Conservation (phyloP, 2,888 invertebrate genomes). For the Flexamia atlantica region DNA sequence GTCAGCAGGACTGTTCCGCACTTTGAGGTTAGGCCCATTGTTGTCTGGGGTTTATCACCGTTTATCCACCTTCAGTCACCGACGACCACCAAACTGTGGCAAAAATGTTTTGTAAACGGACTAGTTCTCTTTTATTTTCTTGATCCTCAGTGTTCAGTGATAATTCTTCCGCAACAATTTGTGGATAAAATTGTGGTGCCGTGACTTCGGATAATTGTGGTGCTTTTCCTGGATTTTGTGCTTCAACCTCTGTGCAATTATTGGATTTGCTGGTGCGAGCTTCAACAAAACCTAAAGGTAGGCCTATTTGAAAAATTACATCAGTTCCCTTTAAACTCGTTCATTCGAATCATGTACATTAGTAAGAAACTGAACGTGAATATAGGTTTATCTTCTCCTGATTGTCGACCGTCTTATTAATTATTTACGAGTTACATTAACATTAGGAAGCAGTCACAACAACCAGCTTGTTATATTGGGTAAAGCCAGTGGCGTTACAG, state of each 20-base stretch:
- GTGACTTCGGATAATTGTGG: constrained; percentile 35
- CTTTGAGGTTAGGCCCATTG: constrained; percentile 57
- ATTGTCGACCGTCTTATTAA: too few relatives aligned
- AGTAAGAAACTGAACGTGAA: too few relatives aligned
- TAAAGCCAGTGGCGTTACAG: too few relatives aligned
- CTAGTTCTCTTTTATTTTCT: constrained; percentile 33
- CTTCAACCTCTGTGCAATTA: constrained; percentile 11
- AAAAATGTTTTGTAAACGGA: constrained; percentile 41
- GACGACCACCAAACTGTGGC: neutral
- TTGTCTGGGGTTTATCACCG: constrained; percentile 35
- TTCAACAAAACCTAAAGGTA: neutral
- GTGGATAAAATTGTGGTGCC: constrained; percentile 36
- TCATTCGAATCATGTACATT: too few relatives aligned
- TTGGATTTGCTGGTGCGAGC: constrained; percentile 40
- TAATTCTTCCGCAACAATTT: neutral
- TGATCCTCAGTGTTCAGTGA: constrained; percentile 24
- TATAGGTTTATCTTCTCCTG: too few relatives aligned
- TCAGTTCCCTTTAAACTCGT: too few relatives aligned
- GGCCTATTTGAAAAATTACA: too few relatives aligned
- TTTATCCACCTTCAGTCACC: neutral
- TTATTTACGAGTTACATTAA: too few relatives aligned
- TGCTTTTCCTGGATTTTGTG: constrained; percentile 49
- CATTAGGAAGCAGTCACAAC: too few relatives aligned
- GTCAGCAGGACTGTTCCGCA: constrained; percentile 53
- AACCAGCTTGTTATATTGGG: too few relatives aligned